These are phyloP conservation scores for Peromyscus maniculatus DNA, from an alignment of 2,113 vertebrate genomes.

Conservation along the genomic window DNA sequence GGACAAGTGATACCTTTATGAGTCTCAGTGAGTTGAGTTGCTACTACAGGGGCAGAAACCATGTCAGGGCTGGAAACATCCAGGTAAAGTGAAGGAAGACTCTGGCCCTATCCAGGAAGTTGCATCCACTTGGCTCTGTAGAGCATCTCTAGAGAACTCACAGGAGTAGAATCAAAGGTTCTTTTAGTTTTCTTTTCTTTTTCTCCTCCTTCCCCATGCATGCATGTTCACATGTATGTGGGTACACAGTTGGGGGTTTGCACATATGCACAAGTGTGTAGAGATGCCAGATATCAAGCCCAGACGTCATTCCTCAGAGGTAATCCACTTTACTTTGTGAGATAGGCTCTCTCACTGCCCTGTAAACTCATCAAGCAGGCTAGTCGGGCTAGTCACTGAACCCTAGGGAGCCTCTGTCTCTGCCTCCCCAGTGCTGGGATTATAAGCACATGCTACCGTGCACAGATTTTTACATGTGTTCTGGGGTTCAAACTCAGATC, in stretches of 20 bases:
- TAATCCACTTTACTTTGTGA: not conserved
- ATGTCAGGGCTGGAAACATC: not conserved
- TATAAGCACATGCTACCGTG: not conserved
- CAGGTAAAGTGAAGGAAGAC: not conserved
- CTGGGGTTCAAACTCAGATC: not conserved
- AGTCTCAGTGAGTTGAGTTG: not conserved
- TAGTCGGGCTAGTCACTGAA: not conserved
- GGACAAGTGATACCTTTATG: not conserved
- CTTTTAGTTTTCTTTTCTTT: not conserved
- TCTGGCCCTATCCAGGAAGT: not conserved
- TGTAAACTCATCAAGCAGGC: not conserved
- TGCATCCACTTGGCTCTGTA: not conserved
- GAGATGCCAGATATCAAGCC: not conserved
- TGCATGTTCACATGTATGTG: not conserved
- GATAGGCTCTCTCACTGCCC: not conserved
- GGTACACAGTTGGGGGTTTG: not conserved
- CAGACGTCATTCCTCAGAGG: not conserved
- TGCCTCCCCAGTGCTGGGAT: not conserved
- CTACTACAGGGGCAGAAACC: not conserved
- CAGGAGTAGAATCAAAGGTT: not conserved
- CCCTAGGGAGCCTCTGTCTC: not conserved
- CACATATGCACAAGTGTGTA: not conserved
- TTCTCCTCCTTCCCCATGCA: rapidly evolving
- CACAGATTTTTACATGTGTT: not conserved
- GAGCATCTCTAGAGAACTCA: not conserved